These are phyloP conservation scores for Lasius platythorax DNA, from an alignment of 2,888 invertebrate genomes.

Conservation along the genomic window DNA sequence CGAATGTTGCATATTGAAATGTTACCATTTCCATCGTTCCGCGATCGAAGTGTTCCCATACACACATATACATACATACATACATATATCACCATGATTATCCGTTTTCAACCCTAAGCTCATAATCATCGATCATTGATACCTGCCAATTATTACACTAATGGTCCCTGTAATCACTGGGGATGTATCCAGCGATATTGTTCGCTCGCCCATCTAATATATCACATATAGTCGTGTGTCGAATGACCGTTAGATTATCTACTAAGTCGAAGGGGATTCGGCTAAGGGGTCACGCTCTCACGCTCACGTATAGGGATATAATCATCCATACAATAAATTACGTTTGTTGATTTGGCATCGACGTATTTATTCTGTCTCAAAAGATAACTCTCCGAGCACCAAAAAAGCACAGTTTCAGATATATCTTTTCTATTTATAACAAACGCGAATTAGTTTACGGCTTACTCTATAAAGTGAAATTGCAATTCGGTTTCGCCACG, in stretches of 20 bases:
- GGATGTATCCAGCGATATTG: slow-evolving; percentile 12
- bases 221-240: neutral
- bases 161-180: slow-evolving; percentile 15
- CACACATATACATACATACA: too few relatives aligned
- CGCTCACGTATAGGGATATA: neutral
- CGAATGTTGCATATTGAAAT: neutral
- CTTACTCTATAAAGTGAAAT: slow-evolving; percentile 3
- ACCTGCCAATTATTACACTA: slow-evolving; percentile 45
- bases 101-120: neutral
- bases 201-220: slow-evolving; percentile 24
- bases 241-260: slow-evolving; percentile 33
- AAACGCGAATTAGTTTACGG: neutral
- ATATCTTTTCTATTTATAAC: neutral
- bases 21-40: neutral
- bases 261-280: neutral
- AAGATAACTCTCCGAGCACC: neutral
- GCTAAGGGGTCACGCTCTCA: neutral
- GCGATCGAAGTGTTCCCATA: neutral
- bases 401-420: neutral
- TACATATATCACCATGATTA: neutral
- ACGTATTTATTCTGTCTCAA: neutral
- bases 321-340: neutral
- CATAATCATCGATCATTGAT: slow-evolving; percentile 48
- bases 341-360: neutral
- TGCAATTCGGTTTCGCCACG: neutral